phyloP scores from a whole-genome alignment of 2,888 invertebrate species.

The Tipula unca region DNA sequence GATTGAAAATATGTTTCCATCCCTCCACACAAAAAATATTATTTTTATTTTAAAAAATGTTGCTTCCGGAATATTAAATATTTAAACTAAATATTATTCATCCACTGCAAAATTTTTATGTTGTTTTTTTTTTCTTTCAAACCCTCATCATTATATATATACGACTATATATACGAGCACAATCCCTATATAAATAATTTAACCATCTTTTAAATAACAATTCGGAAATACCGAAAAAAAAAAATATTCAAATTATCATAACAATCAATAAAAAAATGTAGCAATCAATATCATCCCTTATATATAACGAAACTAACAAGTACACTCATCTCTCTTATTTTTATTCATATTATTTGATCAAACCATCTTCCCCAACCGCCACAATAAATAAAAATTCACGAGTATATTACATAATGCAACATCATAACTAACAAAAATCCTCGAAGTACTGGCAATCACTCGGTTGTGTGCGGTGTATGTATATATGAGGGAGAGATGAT shows the following conservation, averaged over 20 bases:
- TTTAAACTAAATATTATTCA: not conserved
- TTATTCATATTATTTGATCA: not conserved
- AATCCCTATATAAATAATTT: constrained; percentile 3
- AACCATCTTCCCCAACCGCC: not conserved
- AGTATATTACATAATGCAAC: not conserved
- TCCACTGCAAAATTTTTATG: not conserved
- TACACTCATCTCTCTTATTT: not conserved
- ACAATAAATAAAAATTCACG: not conserved
- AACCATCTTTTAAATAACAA: not conserved
- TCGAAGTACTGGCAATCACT: not conserved
- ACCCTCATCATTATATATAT: not conserved
- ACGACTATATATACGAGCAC: not conserved
- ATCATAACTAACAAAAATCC: not conserved
- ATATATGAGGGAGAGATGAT: not conserved
- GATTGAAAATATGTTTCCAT: not conserved
- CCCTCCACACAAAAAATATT: not conserved
- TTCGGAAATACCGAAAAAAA: not conserved
- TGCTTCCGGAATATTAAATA: not conserved
- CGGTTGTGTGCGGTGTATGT: not conserved
- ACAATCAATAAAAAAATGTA: constrained; percentile 14
- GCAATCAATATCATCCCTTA: not conserved
- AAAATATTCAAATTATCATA: not conserved
- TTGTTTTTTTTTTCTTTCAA: not conserved
- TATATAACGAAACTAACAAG: not conserved
- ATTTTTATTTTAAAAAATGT: not conserved